Evolutionary conservation across 2,797 vertebrate species (phyloP).

Genomic region (Aulostomus chinensis): DNA sequence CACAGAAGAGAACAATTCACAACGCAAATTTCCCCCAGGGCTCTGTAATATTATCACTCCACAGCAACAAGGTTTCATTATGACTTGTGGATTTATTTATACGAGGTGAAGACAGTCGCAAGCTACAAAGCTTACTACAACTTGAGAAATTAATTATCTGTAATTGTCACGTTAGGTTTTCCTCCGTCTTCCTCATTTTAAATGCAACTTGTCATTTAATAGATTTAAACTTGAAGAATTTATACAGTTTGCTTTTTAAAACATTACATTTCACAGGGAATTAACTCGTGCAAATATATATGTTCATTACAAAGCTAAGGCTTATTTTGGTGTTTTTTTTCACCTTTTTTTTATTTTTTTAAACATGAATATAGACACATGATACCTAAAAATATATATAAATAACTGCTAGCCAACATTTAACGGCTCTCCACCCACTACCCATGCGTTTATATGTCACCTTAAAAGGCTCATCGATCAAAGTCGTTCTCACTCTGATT

Average conservation of each 20-base stretch:
- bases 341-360: too few species aligned
- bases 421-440: slow-evolving; percentile 52
- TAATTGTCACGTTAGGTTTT: slow-evolving; percentile 28
- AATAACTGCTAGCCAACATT: slow-evolving; percentile 47
- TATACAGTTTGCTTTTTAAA: background rate
- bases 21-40: slow-evolving; percentile 95
- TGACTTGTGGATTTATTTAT: slow-evolving; percentile 99
- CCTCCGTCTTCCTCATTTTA: slow-evolving; percentile 23
- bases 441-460: slow-evolving; percentile 45
- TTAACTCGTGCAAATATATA: too few species aligned
- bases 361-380: background rate
- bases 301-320: too few species aligned
- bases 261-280: too few species aligned
- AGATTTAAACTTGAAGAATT: background rate
- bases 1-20: slow-evolving; percentile 89
- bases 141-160: slow-evolving; percentile 23
- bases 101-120: slow-evolving; percentile 62
- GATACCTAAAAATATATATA: background rate
- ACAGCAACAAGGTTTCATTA: slow-evolving; percentile 96
- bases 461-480: slow-evolving; percentile 60
- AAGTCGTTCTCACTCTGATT: slow-evolving; percentile 62
- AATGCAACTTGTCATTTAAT: slow-evolving; percentile 12
- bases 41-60: slow-evolving; percentile 96
- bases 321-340: too few species aligned
- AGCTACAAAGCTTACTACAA: background rate